These are phyloP conservation scores for Todiramphus chloris DNA, from an alignment of 2,113 vertebrate genomes.

Conservation along the genomic window DNA sequence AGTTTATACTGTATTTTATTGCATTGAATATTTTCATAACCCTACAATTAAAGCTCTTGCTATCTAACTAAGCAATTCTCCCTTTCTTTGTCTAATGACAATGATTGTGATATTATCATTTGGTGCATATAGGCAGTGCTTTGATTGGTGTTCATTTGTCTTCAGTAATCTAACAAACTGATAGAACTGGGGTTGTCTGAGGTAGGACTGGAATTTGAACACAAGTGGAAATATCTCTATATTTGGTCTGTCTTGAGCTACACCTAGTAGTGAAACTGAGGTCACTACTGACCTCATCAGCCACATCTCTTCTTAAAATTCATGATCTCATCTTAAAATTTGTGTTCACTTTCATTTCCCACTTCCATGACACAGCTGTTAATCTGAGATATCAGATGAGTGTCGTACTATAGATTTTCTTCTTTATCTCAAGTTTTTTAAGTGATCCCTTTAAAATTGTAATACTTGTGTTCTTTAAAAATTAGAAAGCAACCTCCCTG, in stretches of 20 bases:
- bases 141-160: background rate
- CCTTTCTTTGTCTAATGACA: background rate
- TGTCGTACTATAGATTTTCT: background rate
- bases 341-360: background rate
- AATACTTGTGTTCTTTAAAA: conserved; percentile 12
- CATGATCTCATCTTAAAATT: background rate
- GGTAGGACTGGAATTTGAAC: background rate
- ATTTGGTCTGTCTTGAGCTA: background rate
- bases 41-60: background rate
- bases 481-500: background rate
- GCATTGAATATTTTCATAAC: background rate
- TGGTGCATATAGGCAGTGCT: background rate
- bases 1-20: background rate
- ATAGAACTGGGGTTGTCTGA: background rate
- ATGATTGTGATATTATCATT: background rate
- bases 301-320: background rate
- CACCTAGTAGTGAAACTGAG: background rate
- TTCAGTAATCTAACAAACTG: background rate
- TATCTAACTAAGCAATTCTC: background rate
- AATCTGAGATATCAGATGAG: background rate
- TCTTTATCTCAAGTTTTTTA: background rate
- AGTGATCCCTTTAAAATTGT: background rate
- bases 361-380: background rate
- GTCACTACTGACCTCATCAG: background rate
- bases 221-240: background rate